phyloP scores from a whole-genome alignment of 2,888 invertebrate genomes.

The Autographa gamma region DNA sequence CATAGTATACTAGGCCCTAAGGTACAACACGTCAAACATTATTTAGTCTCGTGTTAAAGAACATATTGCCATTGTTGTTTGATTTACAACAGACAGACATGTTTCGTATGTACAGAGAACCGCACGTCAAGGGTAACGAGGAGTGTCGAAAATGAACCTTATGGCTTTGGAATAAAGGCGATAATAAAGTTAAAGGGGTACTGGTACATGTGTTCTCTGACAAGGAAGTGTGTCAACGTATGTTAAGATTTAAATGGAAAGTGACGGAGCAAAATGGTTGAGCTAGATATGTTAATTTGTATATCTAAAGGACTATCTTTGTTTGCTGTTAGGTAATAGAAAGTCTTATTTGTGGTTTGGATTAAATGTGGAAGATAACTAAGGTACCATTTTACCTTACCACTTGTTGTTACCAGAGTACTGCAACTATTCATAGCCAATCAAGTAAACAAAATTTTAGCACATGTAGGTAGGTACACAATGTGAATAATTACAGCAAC shows the following conservation, averaged over 20 bases:
- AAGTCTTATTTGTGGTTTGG: no score
- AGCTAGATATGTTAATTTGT: neutral
- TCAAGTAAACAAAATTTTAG: no score
- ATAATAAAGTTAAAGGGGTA: neutral
- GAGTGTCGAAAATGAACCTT: slow-evolving; percentile 5
- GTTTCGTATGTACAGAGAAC: slow-evolving; percentile 41
- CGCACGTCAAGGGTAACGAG: slow-evolving; percentile 39
- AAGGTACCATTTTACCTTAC: no score
- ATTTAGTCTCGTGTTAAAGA: slow-evolving; percentile 55
- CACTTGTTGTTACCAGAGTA: no score
- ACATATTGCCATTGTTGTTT: slow-evolving; percentile 64
- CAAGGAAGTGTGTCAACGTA: neutral
- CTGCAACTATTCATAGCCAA: no score
- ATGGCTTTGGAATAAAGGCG: neutral
- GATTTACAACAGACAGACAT: slow-evolving; percentile 64
- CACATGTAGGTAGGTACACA: no score
- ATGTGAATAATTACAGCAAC: no score
- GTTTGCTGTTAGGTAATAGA: neutral
- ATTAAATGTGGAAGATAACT: no score
- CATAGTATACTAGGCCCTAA: slow-evolving; percentile 19
- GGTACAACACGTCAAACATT: slow-evolving; percentile 53
- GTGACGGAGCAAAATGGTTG: neutral
- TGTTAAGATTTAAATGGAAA: neutral
- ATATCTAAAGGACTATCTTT: neutral
- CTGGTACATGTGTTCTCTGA: neutral